A percentile compares a stretch with the other conserved stretches of the same genome.
These are phyloP conservation scores for Eurytoma adleriae DNA, from an alignment of 2,888 invertebrate species.

Conservation along the genomic window DNA sequence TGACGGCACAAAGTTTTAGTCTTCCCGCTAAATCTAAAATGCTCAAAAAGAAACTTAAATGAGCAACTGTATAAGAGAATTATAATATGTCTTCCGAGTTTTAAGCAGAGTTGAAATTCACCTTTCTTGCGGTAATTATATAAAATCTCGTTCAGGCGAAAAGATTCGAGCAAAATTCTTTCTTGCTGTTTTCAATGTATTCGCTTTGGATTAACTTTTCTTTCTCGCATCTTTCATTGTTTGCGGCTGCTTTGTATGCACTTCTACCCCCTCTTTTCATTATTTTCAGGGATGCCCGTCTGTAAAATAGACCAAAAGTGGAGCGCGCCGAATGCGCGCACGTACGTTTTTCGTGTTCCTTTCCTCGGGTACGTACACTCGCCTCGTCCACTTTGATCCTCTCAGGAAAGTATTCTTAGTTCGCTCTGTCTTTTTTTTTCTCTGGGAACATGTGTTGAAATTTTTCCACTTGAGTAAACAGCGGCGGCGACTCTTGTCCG, in stretches of 20 bases:
- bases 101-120: background rate
- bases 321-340: conserved; percentile 26
- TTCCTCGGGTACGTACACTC: background rate
- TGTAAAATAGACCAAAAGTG: conserved; percentile 34
- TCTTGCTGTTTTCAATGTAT: background rate
- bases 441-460: background rate
- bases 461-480: background rate
- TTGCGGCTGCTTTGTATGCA: background rate
- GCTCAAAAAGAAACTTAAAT: too few species aligned
- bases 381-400: background rate
- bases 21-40: too few species aligned
- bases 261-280: background rate
- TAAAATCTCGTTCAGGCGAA: background rate
- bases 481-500: background rate
- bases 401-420: background rate
- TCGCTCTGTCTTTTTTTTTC: background rate
- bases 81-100: background rate
- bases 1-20: too few species aligned
- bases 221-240: background rate
- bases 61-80: too few species aligned
- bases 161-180: background rate
- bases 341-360: background rate
- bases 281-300: conserved; percentile 10
- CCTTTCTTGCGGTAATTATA: background rate
- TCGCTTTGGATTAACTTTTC: conserved; percentile 17